A percentile compares a stretch with the other conserved stretches of the same genome.
Conservation (phyloP, 2,888 invertebrate genomes). For the Pterostichus niger region DNA sequence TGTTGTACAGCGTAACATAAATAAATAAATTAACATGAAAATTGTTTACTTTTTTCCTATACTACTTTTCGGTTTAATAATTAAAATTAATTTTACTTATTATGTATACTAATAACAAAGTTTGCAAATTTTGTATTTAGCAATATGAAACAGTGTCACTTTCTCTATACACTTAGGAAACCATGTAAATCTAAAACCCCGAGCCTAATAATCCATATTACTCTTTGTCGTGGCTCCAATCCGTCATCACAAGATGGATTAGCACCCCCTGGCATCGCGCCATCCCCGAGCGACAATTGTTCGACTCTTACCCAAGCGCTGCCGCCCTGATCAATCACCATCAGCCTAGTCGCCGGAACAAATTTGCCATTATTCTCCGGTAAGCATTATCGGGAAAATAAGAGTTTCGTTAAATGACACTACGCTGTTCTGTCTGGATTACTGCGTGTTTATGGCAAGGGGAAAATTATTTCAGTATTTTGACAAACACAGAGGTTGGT, state of each 20-base stretch:
- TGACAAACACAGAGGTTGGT: too few relatives aligned
- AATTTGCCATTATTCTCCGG: slow-evolving; percentile 64
- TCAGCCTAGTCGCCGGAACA: slow-evolving; percentile 56
- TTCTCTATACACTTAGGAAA: neutral
- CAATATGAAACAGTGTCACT: too few relatives aligned
- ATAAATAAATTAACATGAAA: too few relatives aligned
- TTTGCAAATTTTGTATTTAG: too few relatives aligned
- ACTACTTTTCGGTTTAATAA: too few relatives aligned
- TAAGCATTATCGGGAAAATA: slow-evolving; percentile 42
- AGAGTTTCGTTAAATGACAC: slow-evolving; percentile 39
- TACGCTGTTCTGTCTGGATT: slow-evolving; percentile 27
- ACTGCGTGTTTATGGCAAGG: slow-evolving; percentile 4
- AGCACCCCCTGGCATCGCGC: neutral
- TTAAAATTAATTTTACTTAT: too few relatives aligned
- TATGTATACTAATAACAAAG: too few relatives aligned
- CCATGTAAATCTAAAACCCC: slow-evolving; percentile 24
- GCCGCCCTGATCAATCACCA: slow-evolving; percentile 63
- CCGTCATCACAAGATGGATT: slow-evolving; percentile 54
- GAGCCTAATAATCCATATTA: slow-evolving; percentile 49
- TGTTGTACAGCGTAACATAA: too few relatives aligned
- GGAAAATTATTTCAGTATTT: neutral
- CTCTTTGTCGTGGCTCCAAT: slow-evolving; percentile 46
- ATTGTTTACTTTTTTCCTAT: too few relatives aligned
- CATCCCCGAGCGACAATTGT: slow-evolving; percentile 35
- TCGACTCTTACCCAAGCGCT: slow-evolving; percentile 57